phyloP scores from a whole-genome alignment of 2,888 invertebrate species.

The Spodoptera littoralis region DNA sequence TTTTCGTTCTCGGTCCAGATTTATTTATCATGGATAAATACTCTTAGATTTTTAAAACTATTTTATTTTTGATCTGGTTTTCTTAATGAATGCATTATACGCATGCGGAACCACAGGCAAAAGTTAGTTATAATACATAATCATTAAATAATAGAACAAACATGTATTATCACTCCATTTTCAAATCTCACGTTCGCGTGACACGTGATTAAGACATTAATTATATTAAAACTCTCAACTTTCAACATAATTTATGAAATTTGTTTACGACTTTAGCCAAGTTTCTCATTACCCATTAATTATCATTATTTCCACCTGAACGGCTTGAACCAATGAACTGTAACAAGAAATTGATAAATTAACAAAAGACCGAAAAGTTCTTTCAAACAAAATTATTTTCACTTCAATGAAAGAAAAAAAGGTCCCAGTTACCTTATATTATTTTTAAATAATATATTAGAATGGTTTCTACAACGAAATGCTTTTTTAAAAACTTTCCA shows the following conservation, averaged over 20 bases:
- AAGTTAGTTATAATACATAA: too few relatives aligned
- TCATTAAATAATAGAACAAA: too few relatives aligned
- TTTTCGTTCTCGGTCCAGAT: too few relatives aligned
- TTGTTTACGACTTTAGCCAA: slow-evolving; percentile 34
- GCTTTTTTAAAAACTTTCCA: not conserved
- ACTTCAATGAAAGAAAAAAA: slow-evolving; percentile 6
- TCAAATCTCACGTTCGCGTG: too few relatives aligned
- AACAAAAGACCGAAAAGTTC: slow-evolving; percentile 4
- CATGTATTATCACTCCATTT: too few relatives aligned
- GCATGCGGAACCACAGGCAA: too few relatives aligned
- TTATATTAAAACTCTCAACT: slow-evolving; percentile 5
- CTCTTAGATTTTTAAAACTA: too few relatives aligned
- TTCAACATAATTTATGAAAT: slow-evolving; percentile 25
- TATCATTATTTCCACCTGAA: slow-evolving; percentile 25
- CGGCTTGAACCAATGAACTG: slow-evolving; percentile 33
- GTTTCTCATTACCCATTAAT: slow-evolving; percentile 36
- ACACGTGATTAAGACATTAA: slow-evolving; percentile 21
- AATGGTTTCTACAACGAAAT: slow-evolving; percentile 1
- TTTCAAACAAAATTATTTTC: slow-evolving; percentile 1
- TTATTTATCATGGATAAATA: too few relatives aligned
- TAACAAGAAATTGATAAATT: slow-evolving; percentile 16
- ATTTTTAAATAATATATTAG: not conserved
- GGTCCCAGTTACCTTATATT: too few relatives aligned
- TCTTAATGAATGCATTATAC: too few relatives aligned
- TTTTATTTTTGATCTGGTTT: too few relatives aligned